phyloP scores from a whole-genome alignment of 1,140 invertebrate genomes.

The Archegozetes longisetosus region DNA sequence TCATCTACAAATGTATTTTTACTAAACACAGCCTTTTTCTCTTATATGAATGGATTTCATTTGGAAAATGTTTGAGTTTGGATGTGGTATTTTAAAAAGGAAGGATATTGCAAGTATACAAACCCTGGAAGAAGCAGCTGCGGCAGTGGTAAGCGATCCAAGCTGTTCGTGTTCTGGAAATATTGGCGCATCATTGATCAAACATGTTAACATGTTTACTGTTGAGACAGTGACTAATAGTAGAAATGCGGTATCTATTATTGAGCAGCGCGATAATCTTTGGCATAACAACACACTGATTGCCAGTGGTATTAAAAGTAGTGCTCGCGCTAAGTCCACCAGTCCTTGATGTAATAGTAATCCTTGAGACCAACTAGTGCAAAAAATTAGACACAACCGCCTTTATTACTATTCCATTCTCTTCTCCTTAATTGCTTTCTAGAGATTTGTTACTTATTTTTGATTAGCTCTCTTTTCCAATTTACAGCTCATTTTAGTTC shows the following conservation, averaged over 20 bases:
- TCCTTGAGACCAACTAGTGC: conserved; percentile 58
- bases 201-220: conserved; percentile 74
- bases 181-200: conserved; percentile 72
- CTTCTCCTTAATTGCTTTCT: too few relatives aligned
- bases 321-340: conserved; percentile 63
- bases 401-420: too few relatives aligned
- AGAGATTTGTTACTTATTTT: too few relatives aligned
- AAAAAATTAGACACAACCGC: conserved; percentile 39
- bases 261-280: conserved; percentile 64
- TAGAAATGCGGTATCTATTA: conserved; percentile 77
- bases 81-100: too few relatives aligned
- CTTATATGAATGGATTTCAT: too few relatives aligned
- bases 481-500: too few relatives aligned
- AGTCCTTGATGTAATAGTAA: conserved; percentile 68
- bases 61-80: too few relatives aligned
- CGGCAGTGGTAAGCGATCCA: conserved; percentile 14
- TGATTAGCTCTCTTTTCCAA: too few relatives aligned
- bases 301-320: conserved; percentile 58
- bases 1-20: too few relatives aligned
- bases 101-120: too few relatives aligned
- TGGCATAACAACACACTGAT: conserved; percentile 64
- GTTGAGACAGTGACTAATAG: conserved; percentile 73
- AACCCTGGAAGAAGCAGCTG: conserved; percentile 5
- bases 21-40: too few relatives aligned
- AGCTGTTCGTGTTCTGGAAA: conserved; percentile 43